Conservation (phyloP, 2,113 vertebrate species). For the Alethe diademata region DNA sequence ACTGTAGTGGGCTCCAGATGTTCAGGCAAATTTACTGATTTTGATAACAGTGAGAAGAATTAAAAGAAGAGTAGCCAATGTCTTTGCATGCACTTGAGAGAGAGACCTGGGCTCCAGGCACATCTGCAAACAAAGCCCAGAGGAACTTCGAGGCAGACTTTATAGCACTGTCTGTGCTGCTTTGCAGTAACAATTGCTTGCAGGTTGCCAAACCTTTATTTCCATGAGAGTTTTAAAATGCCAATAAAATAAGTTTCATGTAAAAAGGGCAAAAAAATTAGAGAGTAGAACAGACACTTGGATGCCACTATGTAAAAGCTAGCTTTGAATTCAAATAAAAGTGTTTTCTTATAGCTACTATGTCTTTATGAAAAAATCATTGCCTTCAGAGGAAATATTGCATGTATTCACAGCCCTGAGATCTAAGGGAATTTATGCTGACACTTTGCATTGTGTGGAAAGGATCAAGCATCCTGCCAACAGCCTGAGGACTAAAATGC, state of each 20-base stretch:
- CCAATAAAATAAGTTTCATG: not conserved
- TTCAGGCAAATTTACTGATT: rapidly evolving
- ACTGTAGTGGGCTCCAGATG: not conserved
- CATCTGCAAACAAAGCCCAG: not conserved
- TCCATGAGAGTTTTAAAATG: not conserved
- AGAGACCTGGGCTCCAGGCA: not conserved
- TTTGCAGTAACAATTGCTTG: not conserved
- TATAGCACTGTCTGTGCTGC: not conserved
- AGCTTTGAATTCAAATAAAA: conserved; percentile 20
- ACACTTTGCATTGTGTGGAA: not conserved
- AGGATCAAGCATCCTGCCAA: not conserved
- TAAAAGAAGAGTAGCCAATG: not conserved
- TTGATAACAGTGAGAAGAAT: not conserved
- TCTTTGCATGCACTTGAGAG: not conserved
- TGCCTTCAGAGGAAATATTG: not conserved
- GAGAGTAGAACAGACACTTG: not conserved
- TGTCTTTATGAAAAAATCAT: not conserved
- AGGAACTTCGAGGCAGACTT: not conserved
- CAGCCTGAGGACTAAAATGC: not conserved
- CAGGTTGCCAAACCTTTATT: not conserved
- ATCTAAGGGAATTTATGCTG: not conserved
- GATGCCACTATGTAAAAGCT: not conserved
- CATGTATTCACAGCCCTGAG: not conserved
- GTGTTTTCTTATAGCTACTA: not conserved
- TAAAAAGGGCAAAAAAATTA: not conserved